Base-by-base conservation (phyloP, 2,797 vertebrate species). In the Buceros bicornis region DNA sequence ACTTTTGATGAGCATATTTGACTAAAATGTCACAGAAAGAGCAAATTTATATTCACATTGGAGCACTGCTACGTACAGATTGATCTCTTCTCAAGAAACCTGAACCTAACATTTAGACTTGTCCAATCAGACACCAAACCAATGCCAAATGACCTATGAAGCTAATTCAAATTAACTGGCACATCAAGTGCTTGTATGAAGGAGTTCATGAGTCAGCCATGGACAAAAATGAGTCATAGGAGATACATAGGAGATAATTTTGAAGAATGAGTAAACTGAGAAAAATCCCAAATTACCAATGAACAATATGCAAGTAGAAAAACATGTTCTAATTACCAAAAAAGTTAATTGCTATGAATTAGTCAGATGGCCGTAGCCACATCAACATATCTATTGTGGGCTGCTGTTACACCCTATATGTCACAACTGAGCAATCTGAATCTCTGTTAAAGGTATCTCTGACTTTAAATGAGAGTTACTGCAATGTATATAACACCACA, bases 191-290 rank as follows among this genome's bases (percentile, higher is more conserved):
- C 47, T 90, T 71, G 26, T 65, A 92, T 78, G 81, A 94, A 95
- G 78, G 45, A 91, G 60, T 62, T 89, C 73, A 64, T 89, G 92
- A 96, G 58, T 95, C 88, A 95, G 47, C 33, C 21, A 11, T 57
- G 82, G 95, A 90, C 94, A 91, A 93, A 91, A 96, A 96, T 93
- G 80, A 95, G 93, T 90, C 96, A 96, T 5, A 76, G 42, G 82
- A 94, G 88, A 89, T 77, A 74, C 13, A 93, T 11, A 87, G 18
- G 65, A 96, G 82, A 87, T 77, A 61, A 77, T 96, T 94, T 8
- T 95, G 77, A 96, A 89, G 82, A 95, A 95, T 77, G 53, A 82
- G 42, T 94, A 94, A 97, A 93, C 70, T 80, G 70, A 96, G 70
- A 95, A 95, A 95, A 90, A 89, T 57, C 86, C 71, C 88, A 60